Evolutionary conservation across 2,888 invertebrate species (phyloP).

Genomic region (Plebejus melissa): DNA sequence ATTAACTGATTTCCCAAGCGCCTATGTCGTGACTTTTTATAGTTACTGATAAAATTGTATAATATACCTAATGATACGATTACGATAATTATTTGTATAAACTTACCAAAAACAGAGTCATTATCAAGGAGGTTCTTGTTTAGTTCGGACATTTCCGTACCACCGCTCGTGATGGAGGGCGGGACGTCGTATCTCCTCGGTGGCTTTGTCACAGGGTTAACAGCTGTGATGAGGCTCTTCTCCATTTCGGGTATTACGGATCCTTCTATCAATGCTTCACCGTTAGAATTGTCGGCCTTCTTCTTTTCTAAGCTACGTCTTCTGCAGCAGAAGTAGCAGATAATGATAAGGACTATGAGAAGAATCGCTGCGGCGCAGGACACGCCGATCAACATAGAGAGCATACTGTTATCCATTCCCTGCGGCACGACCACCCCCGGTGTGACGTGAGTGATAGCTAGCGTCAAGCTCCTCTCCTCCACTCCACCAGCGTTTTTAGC

Average conservation of each 20-base stretch:
- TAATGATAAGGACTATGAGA: constrained; percentile 67
- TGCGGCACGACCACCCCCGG: constrained; percentile 67
- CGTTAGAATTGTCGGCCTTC: constrained; percentile 80
- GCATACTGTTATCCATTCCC: constrained; percentile 77
- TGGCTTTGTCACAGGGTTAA: constrained; percentile 91
- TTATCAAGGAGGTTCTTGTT: constrained; percentile 89
- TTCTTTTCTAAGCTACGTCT: constrained; percentile 77
- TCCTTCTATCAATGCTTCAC: constrained; percentile 85
- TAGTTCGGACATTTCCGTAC: constrained; percentile 89
- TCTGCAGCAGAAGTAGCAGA: constrained; percentile 80
- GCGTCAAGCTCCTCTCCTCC: constrained; percentile 85
- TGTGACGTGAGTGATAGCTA: constrained; percentile 71
- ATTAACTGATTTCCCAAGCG: no score
- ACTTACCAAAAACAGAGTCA: constrained; percentile 88
- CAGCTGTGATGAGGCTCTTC: constrained; percentile 89
- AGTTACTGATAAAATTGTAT: no score
- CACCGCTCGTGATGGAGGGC: constrained; percentile 83
- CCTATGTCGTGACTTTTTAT: no score
- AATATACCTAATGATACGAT: no score
- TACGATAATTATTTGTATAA: constrained; percentile 23
- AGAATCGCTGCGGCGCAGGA: constrained; percentile 70
- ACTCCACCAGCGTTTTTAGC: constrained; percentile 91
- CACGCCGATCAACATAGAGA: constrained; percentile 76
- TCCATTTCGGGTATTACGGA: constrained; percentile 90
- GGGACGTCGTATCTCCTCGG: constrained; percentile 88